Base-by-base conservation (phyloP, 2,888 invertebrate species). In the Orthosia incerta region DNA sequence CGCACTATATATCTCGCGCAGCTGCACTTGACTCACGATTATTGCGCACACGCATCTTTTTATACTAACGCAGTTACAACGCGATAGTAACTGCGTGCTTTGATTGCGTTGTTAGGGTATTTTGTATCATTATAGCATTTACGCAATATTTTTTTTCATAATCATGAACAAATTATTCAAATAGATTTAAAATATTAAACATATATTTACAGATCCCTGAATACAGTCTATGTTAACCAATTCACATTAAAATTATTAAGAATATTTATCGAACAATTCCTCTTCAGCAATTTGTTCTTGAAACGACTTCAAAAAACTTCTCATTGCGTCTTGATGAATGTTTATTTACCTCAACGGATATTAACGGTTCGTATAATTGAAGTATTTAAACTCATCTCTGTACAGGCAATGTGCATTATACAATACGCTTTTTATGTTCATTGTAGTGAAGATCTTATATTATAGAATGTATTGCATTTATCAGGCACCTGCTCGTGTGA, bases 21-120 rank as follows among this genome's bases (percentile, higher is more conserved):
- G 94, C 93, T 95, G 95, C 94, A 90, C 90, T 92, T 95, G 95
- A 95, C 90, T 94, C 94, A 95, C 88, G 90, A 88, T 88, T 90
- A 90, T 88, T 89, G 89, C 86, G 83, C 81, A 88, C 71, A 87
- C 76, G 74, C 67, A 84, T 62, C 79, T 83, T 85, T 87, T 85
- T 85, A 79, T 73, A 76, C 68, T 65, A 71, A 76, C 76, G 48
- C 68, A 59, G 72, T 72, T 74, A 71, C 70, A 76, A 60, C 70
- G 65, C 75, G 79, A 76, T 76, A 74, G 64, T 61, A 63, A 71
- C 62, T 73, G 72, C 75, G 64, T 73, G 16, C 64, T 77, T 65
- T 72, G 75, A 76, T 77, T 72, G 71, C 63, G 31, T 72, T 71
- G 80, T 80, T 71, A 69, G 62, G 48, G n/a, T 57, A 55, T 59